phyloP scores from a whole-genome alignment of 2,113 vertebrate species.

The Piliocolobus tephrosceles region DNA sequence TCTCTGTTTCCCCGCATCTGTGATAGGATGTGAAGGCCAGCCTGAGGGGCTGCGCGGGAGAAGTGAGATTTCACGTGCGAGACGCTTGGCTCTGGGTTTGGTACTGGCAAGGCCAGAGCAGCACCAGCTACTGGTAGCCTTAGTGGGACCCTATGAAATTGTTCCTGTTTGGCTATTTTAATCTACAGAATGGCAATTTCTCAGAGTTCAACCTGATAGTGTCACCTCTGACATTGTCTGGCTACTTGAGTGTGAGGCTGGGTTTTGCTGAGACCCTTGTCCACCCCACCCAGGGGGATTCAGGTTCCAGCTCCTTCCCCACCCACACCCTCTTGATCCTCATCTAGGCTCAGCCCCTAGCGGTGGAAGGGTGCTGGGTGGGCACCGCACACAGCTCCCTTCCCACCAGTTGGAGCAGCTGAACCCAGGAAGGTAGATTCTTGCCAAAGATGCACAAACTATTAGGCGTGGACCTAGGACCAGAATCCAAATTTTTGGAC shows the following conservation, averaged over 20 bases:
- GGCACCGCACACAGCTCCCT: neutral
- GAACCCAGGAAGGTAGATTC: neutral
- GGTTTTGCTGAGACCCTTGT: neutral
- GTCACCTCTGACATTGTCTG: neutral
- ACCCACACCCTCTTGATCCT: rapidly evolving
- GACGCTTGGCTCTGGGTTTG: neutral
- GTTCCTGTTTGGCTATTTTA: neutral
- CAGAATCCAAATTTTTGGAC: neutral
- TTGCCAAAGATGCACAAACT: neutral
- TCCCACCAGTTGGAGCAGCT: neutral
- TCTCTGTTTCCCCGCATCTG: neutral
- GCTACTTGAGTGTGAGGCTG: neutral
- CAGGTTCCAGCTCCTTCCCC: neutral
- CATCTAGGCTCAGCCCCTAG: neutral
- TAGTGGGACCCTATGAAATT: neutral
- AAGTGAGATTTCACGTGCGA: neutral
- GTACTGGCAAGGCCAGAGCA: neutral
- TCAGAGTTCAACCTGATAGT: neutral
- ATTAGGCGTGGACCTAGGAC: neutral
- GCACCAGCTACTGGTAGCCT: neutral
- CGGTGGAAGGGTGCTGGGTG: rapidly evolving
- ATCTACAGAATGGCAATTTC: neutral
- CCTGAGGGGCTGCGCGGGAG: neutral
- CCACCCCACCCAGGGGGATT: neutral
- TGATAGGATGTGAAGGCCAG: neutral